phyloP scores from a whole-genome alignment of 2,113 vertebrate species.

The Numida meleagris region DNA sequence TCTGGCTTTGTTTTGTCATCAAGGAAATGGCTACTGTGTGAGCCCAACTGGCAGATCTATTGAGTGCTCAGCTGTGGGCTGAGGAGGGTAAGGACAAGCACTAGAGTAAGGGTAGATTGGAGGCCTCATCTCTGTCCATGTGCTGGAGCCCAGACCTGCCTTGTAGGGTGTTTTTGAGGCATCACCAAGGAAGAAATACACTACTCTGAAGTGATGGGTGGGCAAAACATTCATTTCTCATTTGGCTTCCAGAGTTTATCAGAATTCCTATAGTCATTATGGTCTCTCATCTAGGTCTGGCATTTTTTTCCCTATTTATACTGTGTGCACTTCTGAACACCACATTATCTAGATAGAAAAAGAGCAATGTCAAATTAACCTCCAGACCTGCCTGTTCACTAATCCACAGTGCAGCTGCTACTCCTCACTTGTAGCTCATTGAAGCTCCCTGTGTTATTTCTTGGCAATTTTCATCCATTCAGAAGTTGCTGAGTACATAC shows the following conservation, averaged over 20 bases:
- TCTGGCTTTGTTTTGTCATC: not conserved
- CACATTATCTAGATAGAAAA: not conserved
- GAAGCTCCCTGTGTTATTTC: not conserved
- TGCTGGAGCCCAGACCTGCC: not conserved
- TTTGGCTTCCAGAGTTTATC: not conserved
- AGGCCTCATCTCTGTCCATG: not conserved
- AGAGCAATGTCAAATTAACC: not conserved
- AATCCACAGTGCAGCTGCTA: not conserved
- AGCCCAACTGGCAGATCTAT: not conserved
- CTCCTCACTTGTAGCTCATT: not conserved
- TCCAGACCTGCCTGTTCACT: not conserved
- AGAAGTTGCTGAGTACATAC: not conserved
- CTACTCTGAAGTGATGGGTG: not conserved
- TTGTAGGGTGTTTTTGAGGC: not conserved
- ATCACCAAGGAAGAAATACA: not conserved
- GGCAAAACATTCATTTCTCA: not conserved
- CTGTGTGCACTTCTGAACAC: not conserved
- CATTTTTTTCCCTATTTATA: not conserved
- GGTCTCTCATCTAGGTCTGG: not conserved
- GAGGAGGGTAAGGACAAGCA: not conserved
- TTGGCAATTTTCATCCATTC: not conserved
- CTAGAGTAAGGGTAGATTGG: accelerated
- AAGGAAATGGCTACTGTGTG: not conserved
- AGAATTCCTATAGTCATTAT: not conserved
- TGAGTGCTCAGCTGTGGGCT: not conserved